phyloP scores from a whole-genome alignment of 1,140 invertebrate genomes.

The Hyles euphorbiae region DNA sequence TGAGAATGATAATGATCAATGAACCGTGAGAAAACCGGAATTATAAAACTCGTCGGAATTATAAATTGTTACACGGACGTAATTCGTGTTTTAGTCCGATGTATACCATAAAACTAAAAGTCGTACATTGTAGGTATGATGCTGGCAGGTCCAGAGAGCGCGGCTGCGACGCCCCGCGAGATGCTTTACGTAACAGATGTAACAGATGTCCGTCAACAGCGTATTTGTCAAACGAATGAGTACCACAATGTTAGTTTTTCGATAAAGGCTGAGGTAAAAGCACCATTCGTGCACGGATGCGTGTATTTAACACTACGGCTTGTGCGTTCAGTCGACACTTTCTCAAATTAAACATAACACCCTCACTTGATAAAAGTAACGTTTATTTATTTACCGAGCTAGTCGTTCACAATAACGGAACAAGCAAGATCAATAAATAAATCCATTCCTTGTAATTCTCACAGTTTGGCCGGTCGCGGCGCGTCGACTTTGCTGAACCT shows the following conservation, averaged over 20 bases:
- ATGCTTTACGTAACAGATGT: constrained; percentile 13
- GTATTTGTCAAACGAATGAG: constrained; percentile 20
- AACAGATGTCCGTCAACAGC: constrained; percentile 10
- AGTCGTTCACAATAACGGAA: constrained; percentile 55
- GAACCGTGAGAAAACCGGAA: no score
- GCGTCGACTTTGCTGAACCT: constrained; percentile 50
- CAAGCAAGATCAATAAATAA: constrained; percentile 67
- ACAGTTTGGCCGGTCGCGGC: constrained; percentile 53
- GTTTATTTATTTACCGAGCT: constrained; percentile 42
- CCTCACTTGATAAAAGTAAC: constrained; percentile 21
- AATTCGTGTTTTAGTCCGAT: no score
- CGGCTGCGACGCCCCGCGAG: neutral
- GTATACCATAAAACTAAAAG: neutral
- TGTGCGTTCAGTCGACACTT: constrained; percentile 18
- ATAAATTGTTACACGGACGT: no score
- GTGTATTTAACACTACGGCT: constrained; percentile 25
- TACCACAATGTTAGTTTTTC: constrained; percentile 12
- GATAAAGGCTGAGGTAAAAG: constrained; percentile 21
- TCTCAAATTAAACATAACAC: constrained; percentile 29
- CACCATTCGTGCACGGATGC: constrained; percentile 21
- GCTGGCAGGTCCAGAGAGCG: no score
- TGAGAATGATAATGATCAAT: no score
- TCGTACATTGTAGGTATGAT: neutral
- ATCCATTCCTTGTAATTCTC: constrained; percentile 71
- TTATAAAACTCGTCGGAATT: no score